These are phyloP conservation scores for Frankliniella fusca DNA, from an alignment of 2,888 invertebrate species.

Conservation along the genomic window DNA sequence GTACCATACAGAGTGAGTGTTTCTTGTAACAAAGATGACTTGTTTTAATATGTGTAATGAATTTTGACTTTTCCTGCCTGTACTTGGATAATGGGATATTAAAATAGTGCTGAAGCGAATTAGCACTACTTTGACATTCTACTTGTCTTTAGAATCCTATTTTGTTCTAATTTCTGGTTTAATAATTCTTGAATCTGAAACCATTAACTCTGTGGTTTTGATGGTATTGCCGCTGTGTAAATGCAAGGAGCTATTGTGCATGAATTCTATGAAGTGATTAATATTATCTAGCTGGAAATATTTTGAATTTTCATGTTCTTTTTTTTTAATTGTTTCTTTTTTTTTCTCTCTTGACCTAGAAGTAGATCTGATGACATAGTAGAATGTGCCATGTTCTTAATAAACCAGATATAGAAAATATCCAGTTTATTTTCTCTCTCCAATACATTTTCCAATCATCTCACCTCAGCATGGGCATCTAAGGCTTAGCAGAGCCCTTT, in stretches of 20 bases:
- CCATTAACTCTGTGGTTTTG: not conserved
- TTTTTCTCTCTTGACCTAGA: not conserved
- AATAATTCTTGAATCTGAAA: not conserved
- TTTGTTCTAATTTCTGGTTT: not conserved
- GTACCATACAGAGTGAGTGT: conserved; percentile 24
- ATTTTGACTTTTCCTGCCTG: conserved; percentile 22
- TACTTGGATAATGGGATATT: conserved; percentile 13
- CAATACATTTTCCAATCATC: not conserved
- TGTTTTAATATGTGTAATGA: conserved; percentile 25
- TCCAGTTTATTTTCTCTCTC: not conserved
- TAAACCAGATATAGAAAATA: conserved; percentile 36
- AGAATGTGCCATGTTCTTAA: conserved; percentile 40
- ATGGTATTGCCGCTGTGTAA: not conserved
- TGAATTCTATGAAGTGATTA: not conserved
- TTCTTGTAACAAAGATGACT: conserved; percentile 25
- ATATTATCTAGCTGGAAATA: not conserved
- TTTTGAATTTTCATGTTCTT: too few species aligned
- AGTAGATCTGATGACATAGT: conserved; percentile 38
- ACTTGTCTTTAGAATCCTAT: conserved; percentile 1
- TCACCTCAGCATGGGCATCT: too few species aligned
- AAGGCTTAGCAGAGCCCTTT: too few species aligned
- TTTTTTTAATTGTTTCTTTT: not conserved
- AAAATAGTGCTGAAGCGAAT: not conserved
- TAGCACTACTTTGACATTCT: conserved; percentile 20
- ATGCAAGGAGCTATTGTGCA: not conserved